Percentiles rank a stretch among this genome's conserved stretches.
Conservation (phyloP, 2,797 vertebrate species). For the Neoniphon sammara region DNA sequence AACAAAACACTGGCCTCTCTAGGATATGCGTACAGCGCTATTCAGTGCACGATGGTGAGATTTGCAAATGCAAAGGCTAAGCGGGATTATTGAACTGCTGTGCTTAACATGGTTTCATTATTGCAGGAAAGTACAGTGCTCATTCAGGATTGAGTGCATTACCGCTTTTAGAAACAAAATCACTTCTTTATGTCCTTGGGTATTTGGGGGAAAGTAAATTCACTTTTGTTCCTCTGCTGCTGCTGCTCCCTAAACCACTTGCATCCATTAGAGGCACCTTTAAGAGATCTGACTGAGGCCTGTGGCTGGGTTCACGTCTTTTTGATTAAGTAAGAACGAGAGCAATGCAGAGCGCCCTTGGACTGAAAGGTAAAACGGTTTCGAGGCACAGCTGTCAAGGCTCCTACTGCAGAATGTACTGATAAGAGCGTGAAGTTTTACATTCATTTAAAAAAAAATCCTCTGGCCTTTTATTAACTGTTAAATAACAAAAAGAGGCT, state of each 20-base stretch:
- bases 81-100: slow-evolving; percentile 68
- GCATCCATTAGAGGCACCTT: slow-evolving; percentile 55
- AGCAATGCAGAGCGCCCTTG: slow-evolving; percentile 47
- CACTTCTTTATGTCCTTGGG: slow-evolving; percentile 40
- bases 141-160: slow-evolving; percentile 70
- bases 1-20: slow-evolving; percentile 51
- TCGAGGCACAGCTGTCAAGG: slow-evolving; percentile 68
- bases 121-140: slow-evolving; percentile 71
- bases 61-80: slow-evolving; percentile 60
- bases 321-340: slow-evolving; percentile 49
- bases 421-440: slow-evolving; percentile 66
- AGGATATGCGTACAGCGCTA: slow-evolving; percentile 39
- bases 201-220: slow-evolving; percentile 47
- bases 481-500: slow-evolving; percentile 34
- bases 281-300: slow-evolving; percentile 56
- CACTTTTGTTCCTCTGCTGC: slow-evolving; percentile 33
- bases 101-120: slow-evolving; percentile 68
- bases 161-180: slow-evolving; percentile 50
- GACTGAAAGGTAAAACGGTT: slow-evolving; percentile 49
- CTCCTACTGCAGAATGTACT: slow-evolving; percentile 57
- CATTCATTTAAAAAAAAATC: slow-evolving; percentile 66
- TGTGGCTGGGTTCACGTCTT: slow-evolving; percentile 59
- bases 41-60: slow-evolving; percentile 69
- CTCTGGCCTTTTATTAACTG: slow-evolving; percentile 42
- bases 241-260: slow-evolving; percentile 36